Conservation (phyloP, 2,113 vertebrate genomes). For the Eolophus roseicapilla region DNA sequence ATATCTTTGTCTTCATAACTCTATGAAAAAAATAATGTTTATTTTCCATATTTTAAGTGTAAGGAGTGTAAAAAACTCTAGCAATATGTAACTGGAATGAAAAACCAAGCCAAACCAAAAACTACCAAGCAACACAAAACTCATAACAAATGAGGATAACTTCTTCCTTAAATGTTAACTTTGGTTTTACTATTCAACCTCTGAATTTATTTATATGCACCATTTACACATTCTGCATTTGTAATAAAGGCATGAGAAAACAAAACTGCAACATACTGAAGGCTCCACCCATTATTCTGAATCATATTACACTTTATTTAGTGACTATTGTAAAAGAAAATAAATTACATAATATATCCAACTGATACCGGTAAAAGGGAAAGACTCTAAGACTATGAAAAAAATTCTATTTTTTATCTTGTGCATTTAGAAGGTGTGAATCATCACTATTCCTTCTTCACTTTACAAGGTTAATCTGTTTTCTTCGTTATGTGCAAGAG, state of each 20-base stretch:
- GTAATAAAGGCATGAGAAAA: background rate
- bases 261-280: background rate
- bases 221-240: background rate
- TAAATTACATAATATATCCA: background rate
- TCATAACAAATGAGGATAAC: background rate
- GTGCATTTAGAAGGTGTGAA: background rate
- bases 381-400: background rate
- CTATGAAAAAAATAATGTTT: background rate
- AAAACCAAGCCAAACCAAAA: background rate
- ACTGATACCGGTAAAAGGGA: background rate
- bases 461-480: background rate
- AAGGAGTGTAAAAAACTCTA: background rate
- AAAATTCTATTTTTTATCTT: background rate
- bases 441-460: background rate
- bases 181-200: background rate
- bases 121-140: background rate
- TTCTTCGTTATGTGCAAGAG: background rate
- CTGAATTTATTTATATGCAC: background rate
- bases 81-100: background rate
- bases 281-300: background rate
- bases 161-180: background rate
- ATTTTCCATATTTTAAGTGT: background rate
- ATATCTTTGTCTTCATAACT: background rate
- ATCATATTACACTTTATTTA: background rate
- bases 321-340: background rate